phyloP scores from a whole-genome alignment of 2,888 invertebrate species.

The Acanthoscelides obtectus region DNA sequence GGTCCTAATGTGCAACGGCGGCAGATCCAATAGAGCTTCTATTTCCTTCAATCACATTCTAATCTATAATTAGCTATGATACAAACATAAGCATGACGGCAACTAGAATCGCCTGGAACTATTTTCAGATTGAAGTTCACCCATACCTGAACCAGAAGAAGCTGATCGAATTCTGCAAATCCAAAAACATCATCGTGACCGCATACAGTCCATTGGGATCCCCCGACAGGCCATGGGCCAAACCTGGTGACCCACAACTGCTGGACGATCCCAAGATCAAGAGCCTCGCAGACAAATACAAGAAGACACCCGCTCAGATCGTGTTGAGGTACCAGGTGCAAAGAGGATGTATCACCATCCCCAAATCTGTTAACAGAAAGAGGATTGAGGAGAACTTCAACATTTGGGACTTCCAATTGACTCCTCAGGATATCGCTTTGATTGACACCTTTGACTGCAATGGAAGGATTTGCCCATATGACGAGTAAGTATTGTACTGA shows the following conservation, averaged over 20 bases:
- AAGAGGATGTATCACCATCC: constrained; percentile 69
- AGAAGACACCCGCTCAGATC: constrained; percentile 67
- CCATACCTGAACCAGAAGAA: constrained; percentile 71
- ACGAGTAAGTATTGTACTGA: constrained; percentile 54
- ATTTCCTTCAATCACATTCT: no score
- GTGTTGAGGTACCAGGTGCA: constrained; percentile 63
- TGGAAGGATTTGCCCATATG: constrained; percentile 62
- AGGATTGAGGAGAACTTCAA: constrained; percentile 66
- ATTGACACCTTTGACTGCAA: constrained; percentile 69
- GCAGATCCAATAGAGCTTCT: no score
- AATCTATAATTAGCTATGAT: no score
- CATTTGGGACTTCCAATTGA: constrained; percentile 69
- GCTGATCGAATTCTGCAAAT: constrained; percentile 64
- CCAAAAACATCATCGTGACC: constrained; percentile 63
- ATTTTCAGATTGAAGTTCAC: constrained; percentile 71
- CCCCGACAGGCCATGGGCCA: constrained; percentile 80
- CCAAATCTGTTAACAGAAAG: constrained; percentile 72
- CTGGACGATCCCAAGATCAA: constrained; percentile 70
- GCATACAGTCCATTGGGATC: constrained; percentile 84
- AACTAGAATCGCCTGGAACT: no score
- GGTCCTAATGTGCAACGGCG: no score
- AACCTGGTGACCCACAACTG: constrained; percentile 67
- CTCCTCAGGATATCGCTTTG: constrained; percentile 57
- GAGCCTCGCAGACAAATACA: constrained; percentile 57
- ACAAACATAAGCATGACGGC: no score